Conservation (phyloP, 2,113 vertebrate species). For the Cyphomyrus discorhynchus region DNA sequence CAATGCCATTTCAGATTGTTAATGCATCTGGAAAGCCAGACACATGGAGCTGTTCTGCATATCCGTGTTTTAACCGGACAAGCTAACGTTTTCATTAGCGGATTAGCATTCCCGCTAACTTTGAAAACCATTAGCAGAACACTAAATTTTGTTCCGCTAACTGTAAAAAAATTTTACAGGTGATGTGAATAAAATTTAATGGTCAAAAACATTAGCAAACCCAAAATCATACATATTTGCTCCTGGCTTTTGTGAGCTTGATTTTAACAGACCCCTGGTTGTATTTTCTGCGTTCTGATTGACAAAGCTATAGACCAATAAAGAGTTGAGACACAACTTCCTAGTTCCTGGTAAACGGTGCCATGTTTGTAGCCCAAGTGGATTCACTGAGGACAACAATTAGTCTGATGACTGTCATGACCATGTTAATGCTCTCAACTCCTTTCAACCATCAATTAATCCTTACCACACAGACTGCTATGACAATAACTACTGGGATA, state of each 20-base stretch:
- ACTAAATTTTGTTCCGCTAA: neutral
- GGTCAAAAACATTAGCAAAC: neutral
- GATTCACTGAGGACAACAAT: neutral
- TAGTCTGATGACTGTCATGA: neutral
- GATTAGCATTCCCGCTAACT: neutral
- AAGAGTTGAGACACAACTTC: neutral
- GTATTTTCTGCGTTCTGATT: too few species aligned
- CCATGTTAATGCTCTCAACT: neutral
- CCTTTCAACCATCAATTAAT: neutral
- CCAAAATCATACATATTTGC: neutral
- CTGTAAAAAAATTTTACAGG: neutral
- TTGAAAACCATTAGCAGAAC: neutral
- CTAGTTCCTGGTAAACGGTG: neutral
- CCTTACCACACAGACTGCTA: neutral
- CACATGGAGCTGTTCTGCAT: constrained; percentile 30
- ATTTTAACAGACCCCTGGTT: neutral
- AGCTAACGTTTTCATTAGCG: neutral
- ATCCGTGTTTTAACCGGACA: constrained; percentile 26
- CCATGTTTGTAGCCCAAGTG: neutral
- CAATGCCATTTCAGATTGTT: constrained; percentile 7
- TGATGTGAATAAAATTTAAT: neutral
- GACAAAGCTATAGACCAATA: neutral
- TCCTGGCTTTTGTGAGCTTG: neutral
- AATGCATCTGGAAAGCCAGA: constrained; percentile 26
- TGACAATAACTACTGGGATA: neutral